Conservation (phyloP, 2,888 invertebrate genomes). For the Nephrocerus scutellatus region DNA sequence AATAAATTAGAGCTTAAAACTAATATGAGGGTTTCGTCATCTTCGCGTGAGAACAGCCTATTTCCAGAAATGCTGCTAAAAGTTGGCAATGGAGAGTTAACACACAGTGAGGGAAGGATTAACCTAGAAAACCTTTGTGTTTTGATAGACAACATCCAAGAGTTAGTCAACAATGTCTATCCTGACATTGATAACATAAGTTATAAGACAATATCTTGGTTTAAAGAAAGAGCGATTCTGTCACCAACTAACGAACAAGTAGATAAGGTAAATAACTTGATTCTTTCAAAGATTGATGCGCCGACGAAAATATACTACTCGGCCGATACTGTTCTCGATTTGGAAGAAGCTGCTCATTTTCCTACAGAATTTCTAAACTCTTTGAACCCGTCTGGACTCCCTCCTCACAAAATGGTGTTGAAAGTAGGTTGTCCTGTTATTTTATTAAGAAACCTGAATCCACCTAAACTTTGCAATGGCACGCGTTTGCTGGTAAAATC, state of each 20-base stretch:
- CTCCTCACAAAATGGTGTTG: conserved; percentile 4
- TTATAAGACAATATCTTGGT: no score
- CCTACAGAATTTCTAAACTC: conserved; percentile 30
- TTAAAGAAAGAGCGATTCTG: no score
- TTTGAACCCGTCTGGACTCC: conserved; percentile 5
- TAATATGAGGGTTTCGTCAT: conserved; percentile 26
- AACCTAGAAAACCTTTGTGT: neutral
- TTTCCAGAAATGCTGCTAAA: no score
- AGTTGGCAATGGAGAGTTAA: neutral
- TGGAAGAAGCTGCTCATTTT: conserved; percentile 1
- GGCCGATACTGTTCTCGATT: conserved; percentile 23
- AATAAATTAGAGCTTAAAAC: conserved; percentile 26
- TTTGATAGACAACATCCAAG: neutral
- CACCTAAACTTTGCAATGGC: conserved; percentile 16
- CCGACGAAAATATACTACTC: conserved; percentile 21
- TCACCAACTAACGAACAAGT: no score
- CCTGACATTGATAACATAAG: no score
- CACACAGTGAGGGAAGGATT: neutral
- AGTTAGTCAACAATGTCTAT: neutral
- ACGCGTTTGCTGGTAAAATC: conserved; percentile 10
- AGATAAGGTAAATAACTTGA: conserved; percentile 16
- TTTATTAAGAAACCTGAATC: conserved; percentile 11
- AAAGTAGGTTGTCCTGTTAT: conserved; percentile 13
- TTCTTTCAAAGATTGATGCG: conserved; percentile 22
- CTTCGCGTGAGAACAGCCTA: conserved; percentile 26